Evolutionary conservation across 2,797 vertebrate genomes (phyloP).

Genomic region (Notoglanidium macrostoma): DNA sequence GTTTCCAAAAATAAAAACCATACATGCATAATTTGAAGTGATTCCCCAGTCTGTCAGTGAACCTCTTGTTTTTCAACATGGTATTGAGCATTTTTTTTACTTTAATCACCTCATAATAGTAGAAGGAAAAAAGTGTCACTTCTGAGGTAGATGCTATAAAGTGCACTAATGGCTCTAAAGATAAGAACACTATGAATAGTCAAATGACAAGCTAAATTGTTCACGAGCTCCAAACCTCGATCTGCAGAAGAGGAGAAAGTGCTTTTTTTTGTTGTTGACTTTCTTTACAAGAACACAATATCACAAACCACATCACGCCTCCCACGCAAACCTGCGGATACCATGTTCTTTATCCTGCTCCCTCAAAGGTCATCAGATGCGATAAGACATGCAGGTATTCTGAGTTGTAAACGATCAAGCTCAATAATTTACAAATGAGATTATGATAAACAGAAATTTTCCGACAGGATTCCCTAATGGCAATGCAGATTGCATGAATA

Average conservation of each 20-base stretch:
- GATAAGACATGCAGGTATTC: slow-evolving; percentile 75
- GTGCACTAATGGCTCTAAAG: not conserved
- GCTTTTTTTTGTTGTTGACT: slow-evolving; percentile 68
- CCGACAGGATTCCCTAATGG: not conserved
- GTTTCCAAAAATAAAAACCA: not conserved
- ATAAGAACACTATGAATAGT: not conserved
- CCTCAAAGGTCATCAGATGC: slow-evolving; percentile 89
- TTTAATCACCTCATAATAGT: not conserved
- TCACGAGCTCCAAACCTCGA: slow-evolving; percentile 69
- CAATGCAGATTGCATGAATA: not conserved
- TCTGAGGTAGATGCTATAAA: not conserved
- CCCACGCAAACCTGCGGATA: slow-evolving; percentile 81
- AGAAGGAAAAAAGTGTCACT: not conserved
- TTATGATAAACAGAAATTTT: not conserved
- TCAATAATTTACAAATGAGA: slow-evolving; percentile 36
- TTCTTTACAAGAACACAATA: slow-evolving; percentile 84
- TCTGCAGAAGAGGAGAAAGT: slow-evolving; percentile 67
- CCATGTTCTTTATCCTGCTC: slow-evolving; percentile 76
- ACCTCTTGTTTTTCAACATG: too few relatives aligned
- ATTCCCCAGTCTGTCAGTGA: not conserved
- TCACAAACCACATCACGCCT: slow-evolving; percentile 88
- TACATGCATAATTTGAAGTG: not conserved
- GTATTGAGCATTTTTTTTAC: not conserved
- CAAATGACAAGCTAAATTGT: slow-evolving; percentile 56
- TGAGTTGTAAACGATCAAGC: slow-evolving; percentile 60